Base-by-base conservation (phyloP, 2,113 vertebrate genomes). In the Mionectes macconnelli region DNA sequence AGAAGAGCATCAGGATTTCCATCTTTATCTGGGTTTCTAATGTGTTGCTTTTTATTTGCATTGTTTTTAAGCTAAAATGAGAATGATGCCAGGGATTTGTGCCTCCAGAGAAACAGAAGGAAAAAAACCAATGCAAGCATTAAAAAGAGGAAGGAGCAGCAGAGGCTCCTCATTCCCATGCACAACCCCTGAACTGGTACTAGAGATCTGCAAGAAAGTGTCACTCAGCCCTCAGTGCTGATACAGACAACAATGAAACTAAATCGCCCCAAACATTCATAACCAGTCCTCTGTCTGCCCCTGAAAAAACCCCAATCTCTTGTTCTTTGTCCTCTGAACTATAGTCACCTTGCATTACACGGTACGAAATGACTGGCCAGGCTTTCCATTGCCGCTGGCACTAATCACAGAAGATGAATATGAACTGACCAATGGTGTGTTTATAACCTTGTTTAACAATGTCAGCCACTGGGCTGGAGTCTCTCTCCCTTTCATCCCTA, bases 291-390 rank as follows among this genome's bases (percentile, higher is more conserved):
- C 75, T 84, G 75, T 66, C 45, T 59, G 62, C 19, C 56, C 49
- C 82, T 88, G 91, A 73, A 82, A 91, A 85, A 80, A 8, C 0
- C 55, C 39, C 86, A 62, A 27, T 31, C 91, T 82, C 69, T 23
- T 6, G 6, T 68, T 49, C 85, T 96, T 94, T 96, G 94, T 96
- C 75, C 82, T 55, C 74, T 79, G 68, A 85, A 86, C 91, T 88
- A 30, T 24, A 90, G 95, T 96, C 97, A 95, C 91, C 89, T 94
- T 92, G 85, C 82, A 93, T 89, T 96, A 94, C 95, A 96, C 28
- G 82, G 87, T 94, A 35, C 3, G 64, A 55, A 92, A 82, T 95
- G 91, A 91, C 60, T 72, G 59, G 93, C 74, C 82, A 88, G 96
- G 84, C 94, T 93, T 87, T 64, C 83, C 76, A 69, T 74, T 79